A percentile compares a stretch with the other conserved stretches of the same genome.
Conservation (phyloP, 2,888 invertebrate genomes). For the Pollenia amentaria region DNA sequence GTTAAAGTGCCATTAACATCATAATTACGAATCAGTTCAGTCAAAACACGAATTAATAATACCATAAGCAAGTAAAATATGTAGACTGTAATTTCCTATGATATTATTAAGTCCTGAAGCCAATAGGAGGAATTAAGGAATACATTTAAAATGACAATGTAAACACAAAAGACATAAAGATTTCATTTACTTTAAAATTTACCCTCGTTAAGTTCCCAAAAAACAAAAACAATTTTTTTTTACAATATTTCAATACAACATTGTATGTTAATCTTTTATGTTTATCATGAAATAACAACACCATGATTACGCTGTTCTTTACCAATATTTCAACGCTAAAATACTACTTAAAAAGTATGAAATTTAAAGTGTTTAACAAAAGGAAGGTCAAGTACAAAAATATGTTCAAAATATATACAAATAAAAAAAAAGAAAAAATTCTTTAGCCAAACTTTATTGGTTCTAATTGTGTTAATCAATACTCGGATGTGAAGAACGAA, state of each 20-base stretch:
- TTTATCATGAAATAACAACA: constrained; percentile 54
- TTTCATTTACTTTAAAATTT: constrained; percentile 6
- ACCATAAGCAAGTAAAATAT: no score
- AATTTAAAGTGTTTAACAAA: constrained; percentile 60
- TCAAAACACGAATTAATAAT: no score
- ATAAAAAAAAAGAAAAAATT: constrained; percentile 10
- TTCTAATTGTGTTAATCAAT: constrained; percentile 68
- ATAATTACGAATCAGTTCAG: no score
- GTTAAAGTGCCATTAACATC: no score
- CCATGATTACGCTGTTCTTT: constrained; percentile 42
- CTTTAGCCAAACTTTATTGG: constrained; percentile 50
- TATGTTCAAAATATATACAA: neutral
- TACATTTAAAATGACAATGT: no score
- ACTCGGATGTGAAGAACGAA: neutral
- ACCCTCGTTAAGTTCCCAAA: constrained; percentile 9
- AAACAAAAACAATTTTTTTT: neutral
- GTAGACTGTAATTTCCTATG: no score
- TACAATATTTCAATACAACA: constrained; percentile 43
- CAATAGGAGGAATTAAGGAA: no score
- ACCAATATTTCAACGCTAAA: constrained; percentile 21
- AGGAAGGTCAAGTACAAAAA: constrained; percentile 63
- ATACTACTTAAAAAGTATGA: constrained; percentile 21
- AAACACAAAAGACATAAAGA: no score
- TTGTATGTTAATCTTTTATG: constrained; percentile 43
- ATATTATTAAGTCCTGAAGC: no score